phyloP scores from a whole-genome alignment of 2,113 vertebrate genomes.

The Ariopsis seemanni region DNA sequence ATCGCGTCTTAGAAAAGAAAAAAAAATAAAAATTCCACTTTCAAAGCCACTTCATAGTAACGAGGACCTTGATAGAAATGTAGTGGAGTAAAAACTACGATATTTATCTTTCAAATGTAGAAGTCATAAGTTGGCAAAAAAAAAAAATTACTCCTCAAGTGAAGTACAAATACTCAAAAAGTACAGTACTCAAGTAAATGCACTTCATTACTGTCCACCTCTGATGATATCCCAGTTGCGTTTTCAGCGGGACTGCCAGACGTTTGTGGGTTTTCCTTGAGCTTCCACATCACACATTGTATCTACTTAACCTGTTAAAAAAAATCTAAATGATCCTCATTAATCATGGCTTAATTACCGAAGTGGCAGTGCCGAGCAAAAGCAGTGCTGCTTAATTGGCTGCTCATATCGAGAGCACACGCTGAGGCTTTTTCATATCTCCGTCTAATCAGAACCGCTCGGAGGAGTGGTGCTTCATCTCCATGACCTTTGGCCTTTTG shows the following conservation, averaged over 20 bases:
- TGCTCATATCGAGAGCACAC: slow-evolving; percentile 18
- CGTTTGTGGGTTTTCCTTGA: not conserved
- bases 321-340: slow-evolving; percentile 62
- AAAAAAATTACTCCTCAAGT: no score
- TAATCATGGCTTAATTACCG: slow-evolving; percentile 63
- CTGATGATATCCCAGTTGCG: slow-evolving; percentile 12
- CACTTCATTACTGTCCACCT: no score
- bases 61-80: no score
- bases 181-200: no score
- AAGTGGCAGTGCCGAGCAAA: slow-evolving; percentile 32
- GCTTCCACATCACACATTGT: slow-evolving; percentile 30
- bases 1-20: no score
- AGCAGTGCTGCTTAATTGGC: slow-evolving; percentile 43
- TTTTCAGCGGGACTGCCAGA: not conserved
- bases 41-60: no score
- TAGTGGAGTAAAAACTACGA: no score
- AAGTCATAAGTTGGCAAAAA: no score
- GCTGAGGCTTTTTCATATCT: slow-evolving; percentile 50
- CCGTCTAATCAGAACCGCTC: slow-evolving; percentile 43
- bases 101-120: no score
- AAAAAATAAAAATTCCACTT: no score
- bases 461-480: slow-evolving; percentile 42
- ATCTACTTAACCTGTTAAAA: slow-evolving; percentile 53
- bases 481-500: slow-evolving; percentile 42
- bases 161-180: no score